phyloP scores from a whole-genome alignment of 2,888 invertebrate genomes.

The Trichacis sp. region DNA sequence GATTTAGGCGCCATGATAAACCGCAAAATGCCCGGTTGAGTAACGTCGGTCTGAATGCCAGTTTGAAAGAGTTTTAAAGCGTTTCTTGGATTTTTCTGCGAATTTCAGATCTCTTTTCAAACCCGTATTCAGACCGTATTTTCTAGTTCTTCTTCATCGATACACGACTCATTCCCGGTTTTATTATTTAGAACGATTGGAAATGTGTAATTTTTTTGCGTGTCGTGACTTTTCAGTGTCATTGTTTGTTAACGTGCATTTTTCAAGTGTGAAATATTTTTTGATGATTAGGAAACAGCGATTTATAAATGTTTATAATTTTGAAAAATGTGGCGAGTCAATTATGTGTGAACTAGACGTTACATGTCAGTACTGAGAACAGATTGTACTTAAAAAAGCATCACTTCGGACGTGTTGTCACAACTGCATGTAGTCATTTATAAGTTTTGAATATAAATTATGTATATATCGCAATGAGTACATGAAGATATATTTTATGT shows the following conservation, averaged over 20 bases:
- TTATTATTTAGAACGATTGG: too few species aligned
- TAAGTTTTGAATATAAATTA: constrained; percentile 29
- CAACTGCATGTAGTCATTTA: constrained; percentile 26
- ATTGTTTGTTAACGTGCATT: too few species aligned
- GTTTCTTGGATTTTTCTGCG: too few species aligned
- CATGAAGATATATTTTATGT: constrained; percentile 65
- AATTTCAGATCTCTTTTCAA: constrained; percentile 45
- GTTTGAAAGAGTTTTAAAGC: constrained; percentile 60
- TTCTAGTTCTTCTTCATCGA: too few species aligned
- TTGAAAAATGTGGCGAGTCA: constrained; percentile 2
- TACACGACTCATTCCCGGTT: too few species aligned
- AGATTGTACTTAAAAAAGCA: constrained; percentile 48
- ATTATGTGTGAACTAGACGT: not conserved
- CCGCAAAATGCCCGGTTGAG: constrained; percentile 68
- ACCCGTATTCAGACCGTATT: constrained; percentile 64
- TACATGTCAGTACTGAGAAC: too few species aligned
- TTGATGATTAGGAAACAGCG: constrained; percentile 17
- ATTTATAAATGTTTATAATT: constrained; percentile 1
- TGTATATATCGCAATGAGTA: constrained; percentile 7
- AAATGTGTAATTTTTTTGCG: too few species aligned
- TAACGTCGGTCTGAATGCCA: constrained; percentile 67
- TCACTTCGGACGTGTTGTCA: constrained; percentile 43
- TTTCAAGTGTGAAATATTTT: too few species aligned
- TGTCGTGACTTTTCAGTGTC: too few species aligned
- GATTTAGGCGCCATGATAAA: constrained; percentile 66